These are phyloP conservation scores for Dufourea novaeangliae DNA, from an alignment of 1,140 invertebrate species.

Conservation along the genomic window DNA sequence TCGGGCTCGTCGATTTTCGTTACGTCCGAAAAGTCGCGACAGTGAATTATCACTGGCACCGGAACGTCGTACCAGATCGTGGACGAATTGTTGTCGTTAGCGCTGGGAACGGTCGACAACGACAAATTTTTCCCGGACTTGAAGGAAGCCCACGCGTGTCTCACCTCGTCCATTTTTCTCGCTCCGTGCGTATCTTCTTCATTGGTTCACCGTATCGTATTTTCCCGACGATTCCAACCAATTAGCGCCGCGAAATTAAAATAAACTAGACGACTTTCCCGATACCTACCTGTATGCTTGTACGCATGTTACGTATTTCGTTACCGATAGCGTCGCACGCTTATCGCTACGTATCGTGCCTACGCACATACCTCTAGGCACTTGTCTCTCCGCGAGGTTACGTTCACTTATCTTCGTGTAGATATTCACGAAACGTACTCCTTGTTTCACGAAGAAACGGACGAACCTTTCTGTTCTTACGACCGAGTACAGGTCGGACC, in stretches of 20 bases:
- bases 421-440: too few relatives aligned
- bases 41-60: conserved; percentile 72
- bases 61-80: conserved; percentile 75
- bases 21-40: conserved; percentile 62
- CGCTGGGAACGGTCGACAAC: conserved; percentile 9
- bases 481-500: not conserved
- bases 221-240: too few relatives aligned
- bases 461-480: too few relatives aligned
- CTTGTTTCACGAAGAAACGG: too few relatives aligned
- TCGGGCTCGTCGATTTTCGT: not conserved
- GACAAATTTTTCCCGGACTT: conserved; percentile 61
- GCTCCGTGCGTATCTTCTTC: not conserved
- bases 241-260: too few relatives aligned
- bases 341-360: not conserved
- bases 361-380: not conserved
- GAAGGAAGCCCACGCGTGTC: conserved; percentile 67
- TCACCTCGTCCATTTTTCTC: conserved; percentile 71
- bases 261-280: too few relatives aligned
- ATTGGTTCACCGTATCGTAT: not conserved
- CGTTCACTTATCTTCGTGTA: too few relatives aligned
- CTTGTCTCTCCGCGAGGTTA: too few relatives aligned
- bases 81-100: conserved; percentile 8
- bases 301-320: not conserved
- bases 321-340: not conserved
- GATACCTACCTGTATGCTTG: too few relatives aligned